phyloP scores from a whole-genome alignment of 2,888 invertebrate genomes.

The Carpatolechia fugitivella region DNA sequence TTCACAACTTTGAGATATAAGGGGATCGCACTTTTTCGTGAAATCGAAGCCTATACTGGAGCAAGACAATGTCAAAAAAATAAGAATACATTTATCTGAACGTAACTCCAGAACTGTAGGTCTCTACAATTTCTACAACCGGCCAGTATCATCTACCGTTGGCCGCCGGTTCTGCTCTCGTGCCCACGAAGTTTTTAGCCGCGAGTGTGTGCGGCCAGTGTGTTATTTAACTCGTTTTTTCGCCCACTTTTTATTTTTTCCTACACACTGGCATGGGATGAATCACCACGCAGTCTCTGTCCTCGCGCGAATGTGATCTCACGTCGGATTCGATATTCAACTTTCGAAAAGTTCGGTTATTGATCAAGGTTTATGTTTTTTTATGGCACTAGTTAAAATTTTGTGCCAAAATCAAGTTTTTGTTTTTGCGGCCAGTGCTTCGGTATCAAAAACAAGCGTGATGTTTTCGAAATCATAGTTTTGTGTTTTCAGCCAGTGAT shows the following conservation, averaged over 20 bases:
- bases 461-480: background rate
- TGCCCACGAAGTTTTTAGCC: conserved; percentile 32
- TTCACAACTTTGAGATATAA: no score
- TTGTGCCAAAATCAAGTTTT: no score
- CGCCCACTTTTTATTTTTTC: conserved; percentile 46
- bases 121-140: background rate
- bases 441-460: background rate
- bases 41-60: no score
- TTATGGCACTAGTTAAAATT: no score
- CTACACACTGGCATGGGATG: conserved; percentile 51
- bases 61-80: no score
- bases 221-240: conserved; percentile 35
- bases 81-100: no score
- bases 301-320: conserved; percentile 47
- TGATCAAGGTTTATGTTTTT: background rate
- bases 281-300: conserved; percentile 61
- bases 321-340: conserved; percentile 35
- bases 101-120: no score
- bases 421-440: conserved; percentile 7
- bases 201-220: conserved; percentile 32
- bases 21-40: no score
- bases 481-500: conserved; percentile 1
- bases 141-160: conserved; percentile 23
- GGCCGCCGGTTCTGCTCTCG: conserved; percentile 51
- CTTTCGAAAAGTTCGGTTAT: conserved; percentile 6